Percentiles rank a stretch among this genome's conserved stretches.
These are phyloP conservation scores for Cosmia pyralina DNA, from an alignment of 2,888 invertebrate species.

Conservation along the genomic window DNA sequence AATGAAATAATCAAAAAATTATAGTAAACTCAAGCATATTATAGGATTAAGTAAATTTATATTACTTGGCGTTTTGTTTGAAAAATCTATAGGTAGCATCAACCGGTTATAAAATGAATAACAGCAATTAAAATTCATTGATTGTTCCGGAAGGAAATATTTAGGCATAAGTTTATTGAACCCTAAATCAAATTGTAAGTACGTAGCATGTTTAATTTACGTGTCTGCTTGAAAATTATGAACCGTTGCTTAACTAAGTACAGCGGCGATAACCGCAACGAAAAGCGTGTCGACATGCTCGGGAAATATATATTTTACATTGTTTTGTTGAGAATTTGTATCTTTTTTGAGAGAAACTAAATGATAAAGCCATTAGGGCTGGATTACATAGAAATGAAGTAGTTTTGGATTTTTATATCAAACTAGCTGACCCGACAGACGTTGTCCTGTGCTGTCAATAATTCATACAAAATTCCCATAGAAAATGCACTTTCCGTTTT, in stretches of 20 bases:
- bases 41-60: background rate
- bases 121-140: background rate
- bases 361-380: background rate
- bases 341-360: slow-evolving; percentile 3
- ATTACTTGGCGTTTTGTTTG: background rate
- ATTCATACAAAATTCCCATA: too few species aligned
- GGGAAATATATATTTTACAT: slow-evolving; percentile 17
- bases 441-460: too few species aligned
- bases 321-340: slow-evolving; percentile 22
- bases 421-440: too few species aligned
- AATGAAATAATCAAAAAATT: background rate
- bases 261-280: slow-evolving; percentile 42
- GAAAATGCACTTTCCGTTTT: too few species aligned
- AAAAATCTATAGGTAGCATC: background rate
- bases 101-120: slow-evolving; percentile 8
- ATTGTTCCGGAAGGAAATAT: slow-evolving; percentile 15
- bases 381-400: too few species aligned
- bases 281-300: slow-evolving; percentile 54
- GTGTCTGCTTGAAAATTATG: slow-evolving; percentile 49
- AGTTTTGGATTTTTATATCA: too few species aligned
- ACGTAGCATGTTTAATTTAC: slow-evolving; percentile 53
- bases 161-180: slow-evolving; percentile 29
- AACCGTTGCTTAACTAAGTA: slow-evolving; percentile 54
- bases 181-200: slow-evolving; percentile 25
- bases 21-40: background rate